Evolutionary conservation across 2,888 invertebrate species (phyloP).

Genomic region (Cataglyphis rosenhaueri): DNA sequence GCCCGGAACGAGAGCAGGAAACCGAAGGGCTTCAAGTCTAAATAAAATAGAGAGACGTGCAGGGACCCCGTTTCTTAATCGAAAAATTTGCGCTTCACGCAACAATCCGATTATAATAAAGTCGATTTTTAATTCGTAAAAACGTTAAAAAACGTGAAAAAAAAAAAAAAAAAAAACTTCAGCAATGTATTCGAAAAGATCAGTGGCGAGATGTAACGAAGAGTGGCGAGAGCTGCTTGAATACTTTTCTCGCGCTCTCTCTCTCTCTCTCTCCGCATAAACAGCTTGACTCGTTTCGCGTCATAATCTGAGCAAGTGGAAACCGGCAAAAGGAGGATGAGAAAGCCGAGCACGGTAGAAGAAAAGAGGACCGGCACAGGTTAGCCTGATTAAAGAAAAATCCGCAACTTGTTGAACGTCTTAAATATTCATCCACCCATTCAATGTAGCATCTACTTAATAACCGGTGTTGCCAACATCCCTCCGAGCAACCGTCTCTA

Average conservation of each 20-base stretch:
- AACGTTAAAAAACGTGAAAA: background rate
- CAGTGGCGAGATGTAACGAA: background rate
- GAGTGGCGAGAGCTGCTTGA: conserved; percentile 56
- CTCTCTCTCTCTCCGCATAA: conserved; percentile 57
- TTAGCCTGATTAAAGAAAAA: conserved; percentile 81
- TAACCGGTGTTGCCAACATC: conserved; percentile 82
- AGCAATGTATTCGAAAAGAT: background rate
- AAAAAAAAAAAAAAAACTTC: background rate
- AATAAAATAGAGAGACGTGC: background rate
- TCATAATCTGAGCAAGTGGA: conserved; percentile 67
- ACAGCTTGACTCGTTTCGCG: conserved; percentile 57
- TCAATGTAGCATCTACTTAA: conserved; percentile 83
- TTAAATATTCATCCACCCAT: conserved; percentile 84
- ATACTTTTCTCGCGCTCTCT: conserved; percentile 48
- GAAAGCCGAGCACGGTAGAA: conserved; percentile 8
- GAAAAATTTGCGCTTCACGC: no score
- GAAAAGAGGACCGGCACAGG: conserved; percentile 52
- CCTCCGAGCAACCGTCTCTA: conserved; percentile 69
- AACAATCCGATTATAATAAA: no score
- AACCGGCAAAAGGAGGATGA: conserved; percentile 41
- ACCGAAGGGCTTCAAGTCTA: background rate
- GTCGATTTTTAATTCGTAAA: background rate
- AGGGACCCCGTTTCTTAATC: conserved; percentile 10
- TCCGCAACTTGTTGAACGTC: conserved; percentile 85
- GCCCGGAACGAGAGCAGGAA: background rate